phyloP scores from a whole-genome alignment of 2,113 vertebrate genomes.

The Eptesicus fuscus region DNA sequence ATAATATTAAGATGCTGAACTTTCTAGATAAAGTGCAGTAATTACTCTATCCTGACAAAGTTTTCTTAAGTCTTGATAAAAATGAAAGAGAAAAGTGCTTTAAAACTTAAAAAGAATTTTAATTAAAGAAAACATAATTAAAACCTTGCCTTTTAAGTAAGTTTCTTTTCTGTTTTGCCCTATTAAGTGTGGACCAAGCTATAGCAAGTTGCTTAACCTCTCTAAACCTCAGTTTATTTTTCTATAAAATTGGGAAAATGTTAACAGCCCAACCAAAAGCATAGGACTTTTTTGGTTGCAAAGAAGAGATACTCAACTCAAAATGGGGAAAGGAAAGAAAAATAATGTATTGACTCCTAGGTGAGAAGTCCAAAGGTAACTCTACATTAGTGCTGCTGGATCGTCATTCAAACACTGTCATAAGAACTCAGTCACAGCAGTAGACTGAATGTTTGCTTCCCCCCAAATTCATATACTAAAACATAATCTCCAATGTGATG shows the following conservation, averaged over 20 bases:
- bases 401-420: not conserved
- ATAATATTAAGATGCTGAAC: conserved; percentile 29
- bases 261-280: not conserved
- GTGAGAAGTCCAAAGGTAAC: not conserved
- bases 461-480: not conserved
- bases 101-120: not conserved
- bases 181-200: not conserved
- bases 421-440: not conserved
- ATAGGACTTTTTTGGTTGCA: not conserved
- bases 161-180: not conserved
- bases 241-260: not conserved
- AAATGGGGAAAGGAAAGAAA: not conserved
- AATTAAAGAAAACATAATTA: conserved; percentile 37
- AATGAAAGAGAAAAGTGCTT: conserved; percentile 19
- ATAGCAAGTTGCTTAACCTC: not conserved
- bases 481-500: not conserved
- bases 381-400: not conserved
- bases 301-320: not conserved
- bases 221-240: conserved; percentile 1
- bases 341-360: not conserved
- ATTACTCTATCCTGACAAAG: conserved; percentile 21
- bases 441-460: not conserved
- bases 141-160: not conserved
- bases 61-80: conserved; percentile 20
- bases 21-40: not conserved